phyloP scores from a whole-genome alignment of 2,888 invertebrate genomes.

The Diplolepis rosae region DNA sequence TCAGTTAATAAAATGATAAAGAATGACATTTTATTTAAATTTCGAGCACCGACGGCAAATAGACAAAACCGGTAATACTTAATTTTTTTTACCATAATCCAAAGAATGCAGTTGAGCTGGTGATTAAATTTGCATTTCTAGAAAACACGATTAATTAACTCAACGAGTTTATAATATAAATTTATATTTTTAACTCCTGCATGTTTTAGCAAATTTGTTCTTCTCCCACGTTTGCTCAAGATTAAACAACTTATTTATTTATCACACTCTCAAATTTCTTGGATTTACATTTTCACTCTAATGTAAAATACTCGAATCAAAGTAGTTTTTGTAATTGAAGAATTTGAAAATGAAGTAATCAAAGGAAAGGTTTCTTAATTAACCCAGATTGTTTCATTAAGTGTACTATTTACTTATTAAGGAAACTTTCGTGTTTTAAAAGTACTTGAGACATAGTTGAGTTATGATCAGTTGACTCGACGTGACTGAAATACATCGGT shows the following conservation, averaged over 20 bases:
- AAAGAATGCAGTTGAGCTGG: background rate
- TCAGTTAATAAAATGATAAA: background rate
- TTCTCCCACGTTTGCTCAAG: background rate
- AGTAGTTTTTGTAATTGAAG: no score
- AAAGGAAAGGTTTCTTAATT: background rate
- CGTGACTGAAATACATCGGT: constrained; percentile 50
- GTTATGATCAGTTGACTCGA: constrained; percentile 43
- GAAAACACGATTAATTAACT: background rate
- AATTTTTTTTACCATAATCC: background rate
- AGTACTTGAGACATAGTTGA: constrained; percentile 34
- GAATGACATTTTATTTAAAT: background rate
- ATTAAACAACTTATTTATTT: no score
- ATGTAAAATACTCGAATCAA: no score
- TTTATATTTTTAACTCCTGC: background rate
- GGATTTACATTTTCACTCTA: no score
- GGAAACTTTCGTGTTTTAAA: background rate
- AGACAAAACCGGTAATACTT: background rate
- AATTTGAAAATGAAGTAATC: background rate
- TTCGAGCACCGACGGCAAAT: background rate
- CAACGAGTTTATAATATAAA: background rate
- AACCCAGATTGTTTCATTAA: background rate
- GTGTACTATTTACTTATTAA: constrained; percentile 18
- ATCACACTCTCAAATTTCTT: no score
- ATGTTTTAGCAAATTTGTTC: background rate
- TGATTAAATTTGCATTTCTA: background rate